Evolutionary conservation across 2,888 invertebrate genomes (phyloP).

Genomic region (Lycaena phlaeas): DNA sequence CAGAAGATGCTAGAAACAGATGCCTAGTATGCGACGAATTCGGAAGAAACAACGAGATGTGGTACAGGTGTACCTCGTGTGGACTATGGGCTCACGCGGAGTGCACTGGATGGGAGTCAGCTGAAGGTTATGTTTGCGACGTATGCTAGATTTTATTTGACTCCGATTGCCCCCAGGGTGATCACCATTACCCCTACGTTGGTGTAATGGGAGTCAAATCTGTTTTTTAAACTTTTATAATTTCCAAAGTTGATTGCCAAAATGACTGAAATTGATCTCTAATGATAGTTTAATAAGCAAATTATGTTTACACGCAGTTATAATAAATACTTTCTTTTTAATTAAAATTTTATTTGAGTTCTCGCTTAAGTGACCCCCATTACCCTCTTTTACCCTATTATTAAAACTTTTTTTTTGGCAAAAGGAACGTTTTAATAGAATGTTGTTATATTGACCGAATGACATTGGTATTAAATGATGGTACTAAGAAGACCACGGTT

Average conservation of each 20-base stretch:
- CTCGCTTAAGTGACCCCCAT: too few relatives aligned
- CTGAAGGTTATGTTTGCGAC: constrained; percentile 21
- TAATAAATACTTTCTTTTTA: constrained; percentile 19
- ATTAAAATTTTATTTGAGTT: too few relatives aligned
- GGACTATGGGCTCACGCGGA: constrained; percentile 20
- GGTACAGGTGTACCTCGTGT: constrained; percentile 22
- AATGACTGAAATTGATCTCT: constrained; percentile 21
- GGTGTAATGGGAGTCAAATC: constrained; percentile 23
- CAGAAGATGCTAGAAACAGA: constrained; percentile 21
- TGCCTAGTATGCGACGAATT: constrained; percentile 25
- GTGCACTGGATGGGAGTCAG: constrained; percentile 23
- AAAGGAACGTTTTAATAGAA: too few relatives aligned
- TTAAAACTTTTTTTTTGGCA: too few relatives aligned
- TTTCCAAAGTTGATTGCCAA: constrained; percentile 20
- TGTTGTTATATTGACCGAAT: too few relatives aligned
- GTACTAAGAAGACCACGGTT: too few relatives aligned
- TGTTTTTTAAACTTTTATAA: constrained; percentile 23
- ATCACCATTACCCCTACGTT: constrained; percentile 23
- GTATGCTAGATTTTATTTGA: constrained; percentile 23
- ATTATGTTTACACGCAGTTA: constrained; percentile 15
- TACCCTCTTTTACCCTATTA: too few relatives aligned
- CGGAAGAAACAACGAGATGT: constrained; percentile 23
- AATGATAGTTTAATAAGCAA: constrained; percentile 14
- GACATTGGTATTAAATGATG: too few relatives aligned
- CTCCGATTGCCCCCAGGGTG: constrained; percentile 22